These are phyloP conservation scores for Burhinus oedicnemus DNA, from an alignment of 2,113 vertebrate genomes.

Conservation along the genomic window DNA sequence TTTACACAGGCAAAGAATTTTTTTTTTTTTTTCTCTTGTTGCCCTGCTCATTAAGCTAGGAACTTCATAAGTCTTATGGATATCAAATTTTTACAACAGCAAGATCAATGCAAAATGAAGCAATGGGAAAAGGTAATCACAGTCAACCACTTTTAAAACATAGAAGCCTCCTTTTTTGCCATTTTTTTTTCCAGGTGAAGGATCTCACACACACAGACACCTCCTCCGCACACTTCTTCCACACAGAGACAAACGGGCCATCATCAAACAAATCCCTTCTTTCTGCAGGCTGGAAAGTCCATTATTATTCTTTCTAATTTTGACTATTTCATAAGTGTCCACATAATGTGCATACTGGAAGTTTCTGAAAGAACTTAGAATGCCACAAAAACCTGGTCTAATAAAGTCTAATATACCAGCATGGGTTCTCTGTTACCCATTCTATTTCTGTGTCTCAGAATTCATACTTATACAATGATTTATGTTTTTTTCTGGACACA, in stretches of 20 bases:
- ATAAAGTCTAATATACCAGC: neutral
- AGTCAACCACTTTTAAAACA: neutral
- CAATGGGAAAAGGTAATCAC: neutral
- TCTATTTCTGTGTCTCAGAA: neutral
- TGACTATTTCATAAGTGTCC: neutral
- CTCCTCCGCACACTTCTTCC: neutral
- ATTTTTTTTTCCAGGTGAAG: neutral
- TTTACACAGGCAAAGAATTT: neutral
- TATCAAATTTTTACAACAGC: neutral
- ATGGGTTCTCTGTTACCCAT: neutral
- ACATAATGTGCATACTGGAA: neutral
- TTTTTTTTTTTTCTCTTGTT: neutral
- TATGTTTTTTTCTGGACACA: neutral
- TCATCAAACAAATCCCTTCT: neutral
- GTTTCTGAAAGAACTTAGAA: neutral
- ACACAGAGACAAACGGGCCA: neutral
- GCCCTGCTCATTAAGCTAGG: neutral
- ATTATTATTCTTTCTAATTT: neutral
- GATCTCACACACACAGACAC: neutral
- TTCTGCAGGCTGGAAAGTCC: neutral
- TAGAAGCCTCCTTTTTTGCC: neutral
- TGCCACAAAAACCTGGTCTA: neutral
- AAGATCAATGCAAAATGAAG: neutral
- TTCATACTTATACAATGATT: neutral
- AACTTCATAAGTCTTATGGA: neutral